Evolutionary conservation across 2,113 vertebrate genomes (phyloP).

Genomic region (Perccottus glenii): DNA sequence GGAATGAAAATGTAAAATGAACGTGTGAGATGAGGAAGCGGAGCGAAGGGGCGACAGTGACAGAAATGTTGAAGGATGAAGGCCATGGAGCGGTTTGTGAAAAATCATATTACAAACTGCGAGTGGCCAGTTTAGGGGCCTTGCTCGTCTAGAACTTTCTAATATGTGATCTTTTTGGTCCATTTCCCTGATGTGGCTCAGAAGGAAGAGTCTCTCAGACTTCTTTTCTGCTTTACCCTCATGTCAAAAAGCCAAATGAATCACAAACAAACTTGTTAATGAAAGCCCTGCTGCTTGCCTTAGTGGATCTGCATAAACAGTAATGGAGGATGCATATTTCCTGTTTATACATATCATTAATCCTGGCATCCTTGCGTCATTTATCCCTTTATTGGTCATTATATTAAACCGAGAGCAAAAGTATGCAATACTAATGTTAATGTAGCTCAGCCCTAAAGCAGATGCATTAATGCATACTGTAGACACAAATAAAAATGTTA

Average conservation of each 20-base stretch:
- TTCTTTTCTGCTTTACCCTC: background rate
- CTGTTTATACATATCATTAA: too few relatives aligned
- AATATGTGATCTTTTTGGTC: background rate
- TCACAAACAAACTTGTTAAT: background rate
- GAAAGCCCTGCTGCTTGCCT: too few relatives aligned
- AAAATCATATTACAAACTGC: conserved; percentile 62
- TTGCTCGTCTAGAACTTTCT: conserved; percentile 37
- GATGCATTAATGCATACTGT: too few relatives aligned
- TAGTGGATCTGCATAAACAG: too few relatives aligned
- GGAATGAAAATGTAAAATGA: conserved; percentile 63
- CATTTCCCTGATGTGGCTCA: conserved; percentile 6
- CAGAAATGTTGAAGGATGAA: conserved; percentile 67
- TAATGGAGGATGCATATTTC: too few relatives aligned
- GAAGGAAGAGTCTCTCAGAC: background rate
- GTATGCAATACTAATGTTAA: too few relatives aligned
- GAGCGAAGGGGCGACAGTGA: conserved; percentile 36
- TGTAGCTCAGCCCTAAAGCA: too few relatives aligned
- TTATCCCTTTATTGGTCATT: too few relatives aligned
- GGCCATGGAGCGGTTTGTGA: conserved; percentile 16
- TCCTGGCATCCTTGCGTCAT: too few relatives aligned
- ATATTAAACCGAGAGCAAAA: too few relatives aligned
- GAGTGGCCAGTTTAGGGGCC: conserved; percentile 29
- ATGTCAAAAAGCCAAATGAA: background rate
- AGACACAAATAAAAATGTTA: too few relatives aligned
- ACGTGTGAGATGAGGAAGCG: conserved; percentile 45